These are phyloP conservation scores for Halictus rubicundus DNA, from an alignment of 1,140 invertebrate species.

Conservation along the genomic window DNA sequence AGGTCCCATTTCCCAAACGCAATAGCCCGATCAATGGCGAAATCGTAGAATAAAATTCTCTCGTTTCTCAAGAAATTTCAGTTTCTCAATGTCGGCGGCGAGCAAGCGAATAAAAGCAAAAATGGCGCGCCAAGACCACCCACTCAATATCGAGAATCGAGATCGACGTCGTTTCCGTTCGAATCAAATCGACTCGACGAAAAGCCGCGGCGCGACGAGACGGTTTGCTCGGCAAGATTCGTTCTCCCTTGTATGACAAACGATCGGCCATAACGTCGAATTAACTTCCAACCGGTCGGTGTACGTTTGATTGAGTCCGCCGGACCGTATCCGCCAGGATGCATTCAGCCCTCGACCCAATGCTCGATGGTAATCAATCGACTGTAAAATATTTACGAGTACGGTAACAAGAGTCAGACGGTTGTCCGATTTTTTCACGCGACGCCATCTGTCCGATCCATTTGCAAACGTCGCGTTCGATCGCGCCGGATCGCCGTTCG, in stretches of 20 bases:
- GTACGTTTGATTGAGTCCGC: conserved; percentile 55
- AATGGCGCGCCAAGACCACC: conserved; percentile 20
- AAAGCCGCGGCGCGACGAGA: conserved; percentile 11
- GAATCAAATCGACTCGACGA: neutral
- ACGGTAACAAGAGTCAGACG: conserved; percentile 23
- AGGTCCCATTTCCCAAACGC: no score
- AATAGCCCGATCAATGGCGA: no score
- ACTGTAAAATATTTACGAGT: conserved; percentile 42
- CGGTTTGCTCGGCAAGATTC: conserved; percentile 1
- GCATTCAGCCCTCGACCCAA: conserved; percentile 39
- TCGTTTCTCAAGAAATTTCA: neutral
- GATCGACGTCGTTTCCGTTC: conserved; percentile 31
- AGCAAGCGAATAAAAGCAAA: neutral
- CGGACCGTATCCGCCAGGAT: conserved; percentile 50
- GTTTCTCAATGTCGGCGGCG: neutral
- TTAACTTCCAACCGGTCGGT: conserved; percentile 49
- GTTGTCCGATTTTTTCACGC: conserved; percentile 13
- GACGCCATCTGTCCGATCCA: neutral
- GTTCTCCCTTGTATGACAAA: conserved; percentile 55
- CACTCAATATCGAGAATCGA: conserved; percentile 9
- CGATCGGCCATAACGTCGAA: conserved; percentile 53
- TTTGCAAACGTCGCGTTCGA: neutral
- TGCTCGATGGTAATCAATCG: conserved; percentile 31
- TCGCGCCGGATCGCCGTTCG: neutral
- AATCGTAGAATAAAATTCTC: neutral